phyloP scores from a whole-genome alignment of 2,888 invertebrate species.

The Halictus ligatus region DNA sequence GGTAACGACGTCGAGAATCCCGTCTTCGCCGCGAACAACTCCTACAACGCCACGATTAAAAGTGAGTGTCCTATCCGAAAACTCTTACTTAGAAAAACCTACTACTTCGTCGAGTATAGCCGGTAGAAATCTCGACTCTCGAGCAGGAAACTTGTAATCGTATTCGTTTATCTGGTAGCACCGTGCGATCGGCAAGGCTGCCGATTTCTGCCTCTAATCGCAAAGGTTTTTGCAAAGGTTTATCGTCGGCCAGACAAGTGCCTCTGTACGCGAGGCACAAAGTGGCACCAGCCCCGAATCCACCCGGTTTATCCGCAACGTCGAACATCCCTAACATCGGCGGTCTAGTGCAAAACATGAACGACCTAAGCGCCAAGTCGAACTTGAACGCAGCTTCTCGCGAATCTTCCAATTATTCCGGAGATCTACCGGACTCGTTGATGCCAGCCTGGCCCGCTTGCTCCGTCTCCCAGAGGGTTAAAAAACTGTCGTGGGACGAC shows the following conservation, averaged over 20 bases:
- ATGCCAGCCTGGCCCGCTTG: slow-evolving; percentile 88
- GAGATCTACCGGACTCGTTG: slow-evolving; percentile 80
- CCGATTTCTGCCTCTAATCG: background rate
- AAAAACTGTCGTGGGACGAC: slow-evolving; percentile 93
- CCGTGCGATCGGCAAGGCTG: background rate
- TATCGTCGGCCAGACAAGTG: slow-evolving; percentile 77
- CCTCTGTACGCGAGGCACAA: slow-evolving; percentile 78
- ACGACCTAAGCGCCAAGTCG: slow-evolving; percentile 80
- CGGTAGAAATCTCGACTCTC: background rate
- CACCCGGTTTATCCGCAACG: slow-evolving; percentile 80
- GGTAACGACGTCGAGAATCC: slow-evolving; percentile 85
- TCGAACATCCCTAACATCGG: slow-evolving; percentile 82
- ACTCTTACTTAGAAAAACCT: too few species aligned
- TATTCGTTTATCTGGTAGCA: background rate
- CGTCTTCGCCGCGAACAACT: slow-evolving; percentile 81
- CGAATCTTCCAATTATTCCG: slow-evolving; percentile 80
- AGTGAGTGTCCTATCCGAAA: slow-evolving; percentile 81
- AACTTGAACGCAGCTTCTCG: slow-evolving; percentile 76
- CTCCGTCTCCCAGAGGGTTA: slow-evolving; percentile 89
- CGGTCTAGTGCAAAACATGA: slow-evolving; percentile 82
- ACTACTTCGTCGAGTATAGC: background rate
- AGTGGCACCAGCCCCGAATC: slow-evolving; percentile 79
- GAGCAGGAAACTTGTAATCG: background rate
- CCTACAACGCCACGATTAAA: slow-evolving; percentile 87
- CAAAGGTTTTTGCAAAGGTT: slow-evolving; percentile 69